Base-by-base conservation (phyloP, 2,113 vertebrate genomes). In the Dasyornis broadbenti region DNA sequence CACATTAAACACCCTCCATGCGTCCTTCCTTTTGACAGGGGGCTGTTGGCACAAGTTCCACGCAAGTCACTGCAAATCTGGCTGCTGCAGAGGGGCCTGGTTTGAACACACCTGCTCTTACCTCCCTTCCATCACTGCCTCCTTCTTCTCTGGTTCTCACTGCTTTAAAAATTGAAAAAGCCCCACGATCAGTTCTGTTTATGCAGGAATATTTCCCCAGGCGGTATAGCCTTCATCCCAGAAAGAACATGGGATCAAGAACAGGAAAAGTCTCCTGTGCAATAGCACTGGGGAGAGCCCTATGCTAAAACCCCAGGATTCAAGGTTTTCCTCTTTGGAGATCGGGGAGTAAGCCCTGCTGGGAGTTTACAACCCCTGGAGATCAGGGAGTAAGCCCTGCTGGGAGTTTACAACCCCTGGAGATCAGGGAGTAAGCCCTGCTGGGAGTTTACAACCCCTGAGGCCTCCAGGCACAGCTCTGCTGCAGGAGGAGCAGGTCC, bases 351-450 rank as follows among this genome's bases (percentile, higher is more conserved):
- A 26, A 59, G 21, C 10, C 56, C 16, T 31, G 31, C 13, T 20
- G 53, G 44, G 72, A 27, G 26, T 10, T 31, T 6, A 8, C 2
- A 19, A 0, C 6, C 15, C 30, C 26, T 8, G 2, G n/a, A n/a
- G 22, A 35, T 30, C 24, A 50, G 24, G 2, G 1, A 59, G 21
- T 14, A 26, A 59, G 21, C 10, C 56, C 16, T 31, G 31, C 13
- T 20, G 53, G 44, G 72, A 27, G 26, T 10, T 31, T 6, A 8
- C 2, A 19, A 0, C 6, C 15, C 30, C 26, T 49, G 68, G 35
- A 65, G 22, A 35, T 30, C 24, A 50, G 24, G 2, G 1, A 59
- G 21, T 14, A 26, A 59, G 21, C 10, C 56, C 16, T 31, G 31
- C 13, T 20, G 53, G 44, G 72, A 27, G 26, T 10, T 31, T 6